Conservation (phyloP, 2,888 invertebrate genomes). For the Sinelater perroti region DNA sequence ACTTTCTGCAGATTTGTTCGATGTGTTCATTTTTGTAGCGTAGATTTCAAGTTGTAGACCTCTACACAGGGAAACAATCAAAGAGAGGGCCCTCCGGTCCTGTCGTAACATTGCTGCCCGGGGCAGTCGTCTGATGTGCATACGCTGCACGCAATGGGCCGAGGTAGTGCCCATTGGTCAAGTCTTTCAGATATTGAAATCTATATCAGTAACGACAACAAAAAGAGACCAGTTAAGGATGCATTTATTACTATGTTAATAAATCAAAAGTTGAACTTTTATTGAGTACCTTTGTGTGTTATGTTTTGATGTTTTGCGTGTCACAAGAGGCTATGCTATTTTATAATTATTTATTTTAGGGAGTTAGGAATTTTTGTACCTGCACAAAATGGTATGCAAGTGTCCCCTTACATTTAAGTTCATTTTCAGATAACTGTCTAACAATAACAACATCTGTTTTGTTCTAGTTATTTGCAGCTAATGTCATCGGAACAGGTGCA, state of each 20-base stretch:
- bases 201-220: not conserved
- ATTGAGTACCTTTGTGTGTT: slow-evolving; percentile 28
- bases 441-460: too few species aligned
- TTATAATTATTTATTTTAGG: slow-evolving; percentile 35
- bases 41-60: slow-evolving; percentile 17
- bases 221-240: slow-evolving; percentile 15
- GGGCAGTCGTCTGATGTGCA: too few species aligned
- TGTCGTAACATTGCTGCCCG: too few species aligned
- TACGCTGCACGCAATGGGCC: too few species aligned
- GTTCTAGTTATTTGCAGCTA: too few species aligned
- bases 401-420: slow-evolving; percentile 10
- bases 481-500: too few species aligned
- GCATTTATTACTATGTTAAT: slow-evolving; percentile 18
- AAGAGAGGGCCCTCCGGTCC: too few species aligned
- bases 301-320: slow-evolving; percentile 23
- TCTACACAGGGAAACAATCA: slow-evolving; percentile 20
- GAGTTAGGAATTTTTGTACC: slow-evolving; percentile 30
- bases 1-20: slow-evolving; percentile 26
- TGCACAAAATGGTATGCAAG: slow-evolving; percentile 14
- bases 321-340: slow-evolving; percentile 35
- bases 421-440: too few species aligned
- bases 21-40: slow-evolving; percentile 34
- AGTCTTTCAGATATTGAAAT: slow-evolving; percentile 9
- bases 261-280: slow-evolving; percentile 14
- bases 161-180: slow-evolving; percentile 12